Conservation (phyloP, 2,797 vertebrate genomes). For the Acridotheres tristis region DNA sequence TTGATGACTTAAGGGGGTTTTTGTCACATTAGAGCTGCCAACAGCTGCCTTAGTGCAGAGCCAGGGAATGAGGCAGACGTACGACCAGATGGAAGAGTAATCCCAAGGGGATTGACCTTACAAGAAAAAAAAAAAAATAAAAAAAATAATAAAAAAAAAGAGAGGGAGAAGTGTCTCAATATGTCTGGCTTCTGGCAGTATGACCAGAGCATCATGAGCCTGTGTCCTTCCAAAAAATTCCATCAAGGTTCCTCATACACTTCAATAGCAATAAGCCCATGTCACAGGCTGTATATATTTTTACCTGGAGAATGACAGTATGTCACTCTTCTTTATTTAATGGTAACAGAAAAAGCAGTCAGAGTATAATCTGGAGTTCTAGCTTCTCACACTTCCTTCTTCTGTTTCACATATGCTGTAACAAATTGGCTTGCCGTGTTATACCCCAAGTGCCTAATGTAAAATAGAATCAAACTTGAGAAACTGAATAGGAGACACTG, state of each 20-base stretch:
- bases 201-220: not conserved
- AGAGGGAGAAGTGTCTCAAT: not conserved
- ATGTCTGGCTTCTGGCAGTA: not conserved
- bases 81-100: not conserved
- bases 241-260: not conserved
- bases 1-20: conserved; percentile 44
- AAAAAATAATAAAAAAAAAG: no score
- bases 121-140: not conserved
- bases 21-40: not conserved
- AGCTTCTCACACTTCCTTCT: not conserved
- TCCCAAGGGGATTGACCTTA: not conserved
- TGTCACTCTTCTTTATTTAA: not conserved
- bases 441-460: not conserved
- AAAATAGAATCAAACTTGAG: not conserved
- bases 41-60: not conserved
- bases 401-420: not conserved
- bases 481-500: not conserved
- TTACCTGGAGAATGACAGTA: not conserved
- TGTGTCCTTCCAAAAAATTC: not conserved
- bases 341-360: not conserved
- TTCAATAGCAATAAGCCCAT: not conserved
- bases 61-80: not conserved
- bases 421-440: not conserved
- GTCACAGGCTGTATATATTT: not conserved
- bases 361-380: not conserved